Base-by-base conservation (phyloP, 2,113 vertebrate species). In the Saguinus midas region DNA sequence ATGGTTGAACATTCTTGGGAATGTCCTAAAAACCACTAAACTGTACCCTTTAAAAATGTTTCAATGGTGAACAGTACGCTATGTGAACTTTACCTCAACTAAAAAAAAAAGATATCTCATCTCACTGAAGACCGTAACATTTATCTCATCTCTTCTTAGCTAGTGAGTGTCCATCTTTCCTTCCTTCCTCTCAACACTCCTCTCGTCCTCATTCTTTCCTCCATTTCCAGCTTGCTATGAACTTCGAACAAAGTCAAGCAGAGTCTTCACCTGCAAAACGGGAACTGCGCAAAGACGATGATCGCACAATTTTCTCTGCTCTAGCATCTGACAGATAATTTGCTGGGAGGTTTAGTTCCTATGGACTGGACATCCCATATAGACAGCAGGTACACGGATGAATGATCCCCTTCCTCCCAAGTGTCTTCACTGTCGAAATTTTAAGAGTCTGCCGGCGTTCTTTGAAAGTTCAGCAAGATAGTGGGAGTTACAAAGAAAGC, bases 401-500 rank as follows among this genome's bases (percentile, higher is more conserved):
- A 94, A 35, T 0, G 0, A 1, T 11, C 61, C 37, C 40, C 57
- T 78, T 57, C 57, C 66, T 50, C 55, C 37, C 29, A 25, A 25
- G 32, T 0, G n/a, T 29, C 4, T 9, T 2, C 3, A 11, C 66
- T 14, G 2, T 45, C 70, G 43, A 87, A 64, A 66, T 40, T 91
- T 88, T 82, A 75, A 73, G 52, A 92, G 76, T 88, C 82, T 89
- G 52, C 32, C 70, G 3, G 25, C 21, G 0, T 82, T 55, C 52
- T 91, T 76, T 20, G 25, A 86, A 93, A 96, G 80, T 91, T 96
- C 90, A 95, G 45, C 81, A 81, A 96, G 87, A 68, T 5, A 78
- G 40, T 18, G 76, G 27, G 27, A 84, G 40, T 94, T 96, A 92
- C 23, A 91, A 92, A 94, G 84, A 86, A 90, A 97, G 90, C 40